Conservation (phyloP, 2,113 vertebrate species). For the Scortum barcoo region DNA sequence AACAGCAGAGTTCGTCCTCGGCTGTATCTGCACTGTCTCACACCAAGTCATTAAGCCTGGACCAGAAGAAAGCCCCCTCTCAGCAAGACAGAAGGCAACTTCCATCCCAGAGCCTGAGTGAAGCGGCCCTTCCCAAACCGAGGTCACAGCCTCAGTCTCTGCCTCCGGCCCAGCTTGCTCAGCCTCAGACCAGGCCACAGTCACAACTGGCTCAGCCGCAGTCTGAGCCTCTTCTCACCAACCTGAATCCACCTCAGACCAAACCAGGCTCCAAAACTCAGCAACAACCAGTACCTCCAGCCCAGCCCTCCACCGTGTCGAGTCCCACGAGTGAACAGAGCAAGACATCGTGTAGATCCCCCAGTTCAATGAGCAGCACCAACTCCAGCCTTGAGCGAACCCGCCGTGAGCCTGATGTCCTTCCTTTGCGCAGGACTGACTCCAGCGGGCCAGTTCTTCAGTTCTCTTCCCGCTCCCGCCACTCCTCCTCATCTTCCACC, state of each 20-base stretch:
- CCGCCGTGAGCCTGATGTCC: constrained; percentile 89
- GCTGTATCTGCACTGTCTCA: constrained; percentile 56
- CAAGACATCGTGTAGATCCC: constrained; percentile 53
- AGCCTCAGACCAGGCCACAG: constrained; percentile 61
- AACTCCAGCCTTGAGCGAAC: constrained; percentile 81
- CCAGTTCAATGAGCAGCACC: constrained; percentile 77
- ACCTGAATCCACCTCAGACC: constrained; percentile 53
- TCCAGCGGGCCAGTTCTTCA: constrained; percentile 88
- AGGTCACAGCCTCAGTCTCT: constrained; percentile 55
- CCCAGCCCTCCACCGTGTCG: constrained; percentile 65
- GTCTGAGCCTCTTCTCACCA: constrained; percentile 64
- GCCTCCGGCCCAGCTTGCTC: constrained; percentile 53
- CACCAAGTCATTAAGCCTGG: constrained; percentile 67
- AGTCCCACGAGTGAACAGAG: constrained; percentile 67
- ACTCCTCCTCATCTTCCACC: constrained; percentile 87
- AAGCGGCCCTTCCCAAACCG: constrained; percentile 37
- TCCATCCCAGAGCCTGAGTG: constrained; percentile 36
- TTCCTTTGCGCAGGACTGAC: constrained; percentile 90
- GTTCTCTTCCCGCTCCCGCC: constrained; percentile 84
- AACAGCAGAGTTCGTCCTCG: constrained; percentile 72
- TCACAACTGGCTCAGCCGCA: constrained; percentile 58
- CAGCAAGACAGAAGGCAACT: constrained; percentile 45
- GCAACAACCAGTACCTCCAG: constrained; percentile 36
- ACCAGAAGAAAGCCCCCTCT: constrained; percentile 59
- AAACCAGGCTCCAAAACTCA: constrained; percentile 43